These are phyloP conservation scores for Eupeodes luniger DNA, from an alignment of 2,888 invertebrate genomes.

Conservation along the genomic window DNA sequence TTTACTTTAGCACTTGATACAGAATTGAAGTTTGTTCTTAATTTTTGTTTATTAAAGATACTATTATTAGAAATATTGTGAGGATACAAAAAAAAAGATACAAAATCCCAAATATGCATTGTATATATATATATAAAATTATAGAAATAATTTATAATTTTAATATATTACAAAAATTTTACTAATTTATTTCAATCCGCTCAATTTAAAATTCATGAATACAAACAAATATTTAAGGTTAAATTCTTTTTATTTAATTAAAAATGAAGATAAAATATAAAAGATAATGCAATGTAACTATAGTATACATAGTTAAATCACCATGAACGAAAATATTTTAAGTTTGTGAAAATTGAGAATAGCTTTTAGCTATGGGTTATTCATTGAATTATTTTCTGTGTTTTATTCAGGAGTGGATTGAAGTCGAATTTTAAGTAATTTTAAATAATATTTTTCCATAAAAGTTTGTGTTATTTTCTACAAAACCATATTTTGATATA, in stretches of 20 bases:
- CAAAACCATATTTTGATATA: no score
- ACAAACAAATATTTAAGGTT: not conserved
- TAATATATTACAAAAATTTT: not conserved
- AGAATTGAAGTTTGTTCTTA: not conserved
- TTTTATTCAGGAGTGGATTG: not conserved
- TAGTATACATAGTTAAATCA: no score
- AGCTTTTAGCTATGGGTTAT: conserved; percentile 12
- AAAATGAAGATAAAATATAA: no score
- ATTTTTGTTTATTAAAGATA: not conserved
- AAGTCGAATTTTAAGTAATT: not conserved
- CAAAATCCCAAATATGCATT: no score
- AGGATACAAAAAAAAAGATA: no score
- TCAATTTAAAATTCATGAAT: conserved; percentile 46
- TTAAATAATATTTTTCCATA: no score
- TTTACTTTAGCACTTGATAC: not conserved
- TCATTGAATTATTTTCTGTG: not conserved
- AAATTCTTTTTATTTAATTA: not conserved
- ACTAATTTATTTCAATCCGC: conserved; percentile 58
- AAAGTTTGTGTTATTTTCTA: no score
- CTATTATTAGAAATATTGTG: no score
- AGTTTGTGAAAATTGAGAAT: not conserved
- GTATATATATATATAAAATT: no score
- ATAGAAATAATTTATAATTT: conserved; percentile 7
- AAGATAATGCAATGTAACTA: no score
- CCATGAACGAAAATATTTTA: no score